Percentiles rank a stretch among this genome's conserved stretches.
Conservation (phyloP, 1,140 invertebrate species). For the Papilio aristodemus region DNA sequence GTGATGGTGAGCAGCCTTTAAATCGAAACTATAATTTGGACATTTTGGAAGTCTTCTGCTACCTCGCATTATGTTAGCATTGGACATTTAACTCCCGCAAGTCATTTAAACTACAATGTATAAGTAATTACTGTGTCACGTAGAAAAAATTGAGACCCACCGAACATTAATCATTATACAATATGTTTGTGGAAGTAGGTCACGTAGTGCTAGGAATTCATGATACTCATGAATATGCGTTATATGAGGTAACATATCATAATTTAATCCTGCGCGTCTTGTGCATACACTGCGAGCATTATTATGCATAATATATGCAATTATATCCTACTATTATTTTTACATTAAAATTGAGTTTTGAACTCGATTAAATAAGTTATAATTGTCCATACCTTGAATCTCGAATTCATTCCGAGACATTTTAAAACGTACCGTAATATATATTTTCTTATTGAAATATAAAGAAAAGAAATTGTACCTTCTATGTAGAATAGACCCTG, state of each 20-base stretch:
- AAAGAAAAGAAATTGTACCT: background rate
- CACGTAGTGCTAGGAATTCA: conserved; percentile 17
- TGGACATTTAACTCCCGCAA: too few relatives aligned
- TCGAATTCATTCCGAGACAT: background rate
- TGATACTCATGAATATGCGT: conserved; percentile 22
- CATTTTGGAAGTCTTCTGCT: too few relatives aligned
- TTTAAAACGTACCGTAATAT: background rate
- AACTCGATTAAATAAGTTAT: background rate
- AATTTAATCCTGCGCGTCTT: conserved; percentile 19
- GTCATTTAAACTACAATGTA: too few relatives aligned
- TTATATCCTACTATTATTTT: background rate
- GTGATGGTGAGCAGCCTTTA: too few relatives aligned
- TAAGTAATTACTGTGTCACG: background rate
- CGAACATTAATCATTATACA: conserved; percentile 19
- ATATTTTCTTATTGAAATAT: background rate
- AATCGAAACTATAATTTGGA: too few relatives aligned
- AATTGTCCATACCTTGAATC: background rate
- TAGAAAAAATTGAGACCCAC: background rate
- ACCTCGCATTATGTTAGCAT: too few relatives aligned
- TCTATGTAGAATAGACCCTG: background rate
- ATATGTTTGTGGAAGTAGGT: conserved; percentile 16
- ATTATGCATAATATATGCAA: background rate
- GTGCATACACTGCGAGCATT: conserved; percentile 11
- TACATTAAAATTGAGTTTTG: too few relatives aligned
- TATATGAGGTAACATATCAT: conserved; percentile 22